Evolutionary conservation across 2,888 invertebrate genomes (phyloP), one percentile per base, ranked within the genome.

Genomic region (Sepiola atlantica): DNA sequence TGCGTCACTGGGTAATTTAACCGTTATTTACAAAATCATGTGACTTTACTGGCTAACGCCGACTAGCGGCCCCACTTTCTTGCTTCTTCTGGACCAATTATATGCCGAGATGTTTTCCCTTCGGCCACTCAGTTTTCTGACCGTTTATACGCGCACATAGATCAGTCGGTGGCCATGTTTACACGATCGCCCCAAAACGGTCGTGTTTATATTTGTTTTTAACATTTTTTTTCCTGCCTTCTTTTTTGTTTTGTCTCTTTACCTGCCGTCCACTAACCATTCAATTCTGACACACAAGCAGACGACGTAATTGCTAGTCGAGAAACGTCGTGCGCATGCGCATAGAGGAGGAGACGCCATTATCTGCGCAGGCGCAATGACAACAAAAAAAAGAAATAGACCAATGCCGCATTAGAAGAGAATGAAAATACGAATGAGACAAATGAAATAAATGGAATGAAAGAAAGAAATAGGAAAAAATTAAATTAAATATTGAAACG

Each of bases 21-120:
- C 77, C n/a, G 77, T 77, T 77, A 77, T 77, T 77, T n/a, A 77
- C 77, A 77, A 77, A 77, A 77, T 77, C 77, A 77, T n/a, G 77
- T 77, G 77, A 77, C 77, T 77, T 77, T 32, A 18, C n/a, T n/a
- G 77, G 77, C 77, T 77, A 77, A 77, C n/a, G 32, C 77, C 32
- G n/a, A 77, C 77, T n/a, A n/a, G 10, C 77, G 16, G n/a, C n/a
- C 16, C 77, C n/a, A n/a, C n/a, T 77, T 77, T 77, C 77, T 12
- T 77, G n/a, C 77, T 77, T 77, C n/a, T n/a, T 77, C 77, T 77
- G 16, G 77, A 77, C 32, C 77, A 77, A 77, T 77, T 77, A 77
- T n/a, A 32, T 45, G 77, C 16, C 77, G n/a, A 77, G 32, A 77
- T 32, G n/a, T 77, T 77, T n/a, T 77, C n/a, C 77, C 77, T 4